Conservation (phyloP, 2,888 invertebrate genomes). For the Invenusta paracnida region DNA sequence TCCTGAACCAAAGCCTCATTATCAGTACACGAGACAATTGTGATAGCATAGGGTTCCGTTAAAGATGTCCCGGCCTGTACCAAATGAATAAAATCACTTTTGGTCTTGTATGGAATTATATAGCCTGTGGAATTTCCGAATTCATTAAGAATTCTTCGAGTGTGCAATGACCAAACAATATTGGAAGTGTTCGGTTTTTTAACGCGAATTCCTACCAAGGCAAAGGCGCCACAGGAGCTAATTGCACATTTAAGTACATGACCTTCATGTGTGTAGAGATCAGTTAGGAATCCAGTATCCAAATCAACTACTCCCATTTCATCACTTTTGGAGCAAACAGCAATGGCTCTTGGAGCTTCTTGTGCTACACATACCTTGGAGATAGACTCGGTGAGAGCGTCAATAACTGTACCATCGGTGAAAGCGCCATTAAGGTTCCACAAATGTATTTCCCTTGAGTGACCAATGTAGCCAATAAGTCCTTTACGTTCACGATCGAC, state of each 20-base stretch:
- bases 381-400: slow-evolving; percentile 54
- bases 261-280: slow-evolving; percentile 56
- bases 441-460: slow-evolving; percentile 51
- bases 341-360: slow-evolving; percentile 49
- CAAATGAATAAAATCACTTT: slow-evolving; percentile 51
- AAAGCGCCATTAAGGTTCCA: slow-evolving; percentile 55
- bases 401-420: slow-evolving; percentile 52
- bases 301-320: slow-evolving; percentile 58
- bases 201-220: slow-evolving; percentile 51
- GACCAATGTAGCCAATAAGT: slow-evolving; percentile 51
- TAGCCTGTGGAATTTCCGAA: slow-evolving; percentile 50
- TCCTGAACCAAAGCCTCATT: slow-evolving; percentile 26
- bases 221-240: slow-evolving; percentile 53
- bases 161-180: slow-evolving; percentile 56
- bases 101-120: slow-evolving; percentile 48
- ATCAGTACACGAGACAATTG: slow-evolving; percentile 8
- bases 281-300: slow-evolving; percentile 53
- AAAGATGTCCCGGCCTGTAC: slow-evolving; percentile 47
- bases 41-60: slow-evolving; percentile 46
- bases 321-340: slow-evolving; percentile 53
- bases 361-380: slow-evolving; percentile 43
- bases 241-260: slow-evolving; percentile 52
- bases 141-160: slow-evolving; percentile 53
- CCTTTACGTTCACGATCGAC: slow-evolving; percentile 50
- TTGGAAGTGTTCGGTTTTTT: slow-evolving; percentile 50